phyloP scores from a whole-genome alignment of 2,113 vertebrate genomes.

The Lontra canadensis region DNA sequence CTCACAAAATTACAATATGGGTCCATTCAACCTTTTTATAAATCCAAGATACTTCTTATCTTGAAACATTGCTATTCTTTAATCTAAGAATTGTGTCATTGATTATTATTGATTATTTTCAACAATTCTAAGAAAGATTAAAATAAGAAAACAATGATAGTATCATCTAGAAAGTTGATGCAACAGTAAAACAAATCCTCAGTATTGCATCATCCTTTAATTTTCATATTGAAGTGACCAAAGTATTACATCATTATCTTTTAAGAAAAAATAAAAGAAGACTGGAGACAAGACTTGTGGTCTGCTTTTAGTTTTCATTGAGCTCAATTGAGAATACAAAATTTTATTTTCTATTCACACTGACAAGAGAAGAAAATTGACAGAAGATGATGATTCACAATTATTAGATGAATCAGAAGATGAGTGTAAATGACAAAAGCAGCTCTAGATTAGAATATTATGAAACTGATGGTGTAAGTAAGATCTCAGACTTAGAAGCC shows the following conservation, averaged over 20 bases:
- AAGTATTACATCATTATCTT: constrained; percentile 34
- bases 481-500: neutral
- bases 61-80: neutral
- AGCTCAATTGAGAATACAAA: constrained; percentile 20
- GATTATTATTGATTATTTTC: neutral
- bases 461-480: neutral
- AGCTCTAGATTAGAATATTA: constrained; percentile 3
- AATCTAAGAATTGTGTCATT: neutral
- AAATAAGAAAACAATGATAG: constrained; percentile 9
- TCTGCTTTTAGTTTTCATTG: constrained; percentile 5
- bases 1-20: neutral
- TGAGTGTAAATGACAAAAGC: constrained; percentile 34
- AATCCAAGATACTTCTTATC: neutral
- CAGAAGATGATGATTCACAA: constrained; percentile 24
- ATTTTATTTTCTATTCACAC: neutral
- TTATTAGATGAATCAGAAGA: constrained; percentile 57
- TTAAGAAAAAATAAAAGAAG: neutral
- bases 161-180: neutral
- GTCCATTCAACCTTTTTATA: neutral
- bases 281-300: neutral
- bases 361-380: constrained; percentile 43
- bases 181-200: neutral
- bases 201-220: neutral
- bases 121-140: constrained; percentile 17
- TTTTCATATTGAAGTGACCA: constrained; percentile 6